A percentile compares a stretch with the other conserved stretches of the same genome.
These are phyloP conservation scores for Tubiluchus corallicola DNA, from an alignment of 2,888 invertebrate genomes.

Conservation along the genomic window DNA sequence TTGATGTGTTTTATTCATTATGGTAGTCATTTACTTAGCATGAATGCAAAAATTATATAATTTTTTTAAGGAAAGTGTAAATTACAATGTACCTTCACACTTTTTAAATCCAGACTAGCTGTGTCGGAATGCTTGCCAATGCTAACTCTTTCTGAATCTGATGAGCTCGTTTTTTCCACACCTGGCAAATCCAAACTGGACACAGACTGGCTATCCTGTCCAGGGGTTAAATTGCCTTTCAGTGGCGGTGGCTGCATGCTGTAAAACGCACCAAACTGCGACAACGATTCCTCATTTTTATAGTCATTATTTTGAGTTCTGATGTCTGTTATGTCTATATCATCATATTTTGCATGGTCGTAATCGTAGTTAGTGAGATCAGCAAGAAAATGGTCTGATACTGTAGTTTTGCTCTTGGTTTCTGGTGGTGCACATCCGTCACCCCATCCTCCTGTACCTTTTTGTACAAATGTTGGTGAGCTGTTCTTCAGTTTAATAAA, in stretches of 20 bases:
- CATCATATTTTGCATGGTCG: too few relatives aligned
- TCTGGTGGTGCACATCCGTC: neutral
- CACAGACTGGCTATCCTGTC: neutral
- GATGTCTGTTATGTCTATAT: neutral
- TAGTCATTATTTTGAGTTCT: too few relatives aligned
- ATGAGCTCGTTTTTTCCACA: slow-evolving; percentile 1
- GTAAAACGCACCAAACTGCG: neutral
- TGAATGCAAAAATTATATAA: too few relatives aligned
- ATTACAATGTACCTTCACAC: too few relatives aligned
- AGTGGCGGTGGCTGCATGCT: neutral
- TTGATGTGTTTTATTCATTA: too few relatives aligned
- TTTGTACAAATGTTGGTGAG: neutral
- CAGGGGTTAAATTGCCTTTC: neutral
- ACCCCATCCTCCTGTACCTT: neutral
- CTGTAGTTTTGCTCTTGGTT: neutral
- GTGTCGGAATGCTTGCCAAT: neutral
- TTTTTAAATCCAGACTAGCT: slow-evolving; percentile 3
- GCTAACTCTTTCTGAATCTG: neutral
- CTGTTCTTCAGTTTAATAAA: neutral
- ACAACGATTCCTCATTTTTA: too few relatives aligned
- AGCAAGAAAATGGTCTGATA: neutral
- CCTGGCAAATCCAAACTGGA: neutral
- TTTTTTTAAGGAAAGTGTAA: too few relatives aligned
- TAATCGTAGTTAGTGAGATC: neutral
- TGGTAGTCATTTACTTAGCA: too few relatives aligned